These are phyloP conservation scores for Gadus macrocephalus DNA, from an alignment of 2,113 vertebrate genomes.

Conservation along the genomic window DNA sequence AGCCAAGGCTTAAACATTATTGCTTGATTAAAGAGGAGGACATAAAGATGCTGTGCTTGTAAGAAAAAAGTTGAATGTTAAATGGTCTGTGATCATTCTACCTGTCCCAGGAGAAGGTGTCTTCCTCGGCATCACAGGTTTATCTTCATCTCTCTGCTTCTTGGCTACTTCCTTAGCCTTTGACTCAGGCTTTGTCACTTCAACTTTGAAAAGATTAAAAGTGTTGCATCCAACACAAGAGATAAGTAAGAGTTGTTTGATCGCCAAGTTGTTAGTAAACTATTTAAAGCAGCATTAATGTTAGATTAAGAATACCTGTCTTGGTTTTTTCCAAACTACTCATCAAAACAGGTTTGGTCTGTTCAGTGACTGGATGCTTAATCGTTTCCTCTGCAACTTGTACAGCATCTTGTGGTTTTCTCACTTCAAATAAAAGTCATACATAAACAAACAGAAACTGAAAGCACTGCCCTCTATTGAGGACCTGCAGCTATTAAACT, in stretches of 20 bases:
- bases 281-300: background rate
- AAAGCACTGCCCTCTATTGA: no score
- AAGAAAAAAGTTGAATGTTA: background rate
- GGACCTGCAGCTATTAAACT: no score
- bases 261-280: background rate
- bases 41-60: background rate
- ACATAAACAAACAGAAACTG: background rate
- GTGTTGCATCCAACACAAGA: background rate
- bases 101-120: conserved; percentile 40
- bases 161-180: conserved; percentile 48
- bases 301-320: conserved; percentile 50
- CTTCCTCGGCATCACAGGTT: conserved; percentile 9
- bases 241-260: background rate
- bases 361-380: conserved; percentile 35
- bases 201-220: conserved; percentile 24
- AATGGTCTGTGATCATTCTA: conserved; percentile 32
- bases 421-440: conserved; percentile 37
- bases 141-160: conserved; percentile 40
- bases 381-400: conserved; percentile 38
- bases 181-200: conserved; percentile 38
- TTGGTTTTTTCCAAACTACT: conserved; percentile 27
- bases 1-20: no score
- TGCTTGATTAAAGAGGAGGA: no score
- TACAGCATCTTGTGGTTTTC: conserved; percentile 24
- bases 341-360: conserved; percentile 32